Conservation (phyloP, 2,113 vertebrate genomes). For the Halcyon senegalensis region DNA sequence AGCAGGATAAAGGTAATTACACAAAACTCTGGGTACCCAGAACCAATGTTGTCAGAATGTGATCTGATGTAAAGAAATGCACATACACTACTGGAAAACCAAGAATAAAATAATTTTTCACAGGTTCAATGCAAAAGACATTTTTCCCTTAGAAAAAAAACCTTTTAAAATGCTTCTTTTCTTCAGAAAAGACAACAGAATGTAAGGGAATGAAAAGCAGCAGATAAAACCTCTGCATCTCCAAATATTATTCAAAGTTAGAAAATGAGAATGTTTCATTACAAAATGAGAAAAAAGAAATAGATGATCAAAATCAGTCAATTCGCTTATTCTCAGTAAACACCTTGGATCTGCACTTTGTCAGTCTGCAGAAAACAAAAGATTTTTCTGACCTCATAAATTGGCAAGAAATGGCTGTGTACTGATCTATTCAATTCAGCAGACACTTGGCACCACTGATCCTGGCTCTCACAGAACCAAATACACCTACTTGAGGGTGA, state of each 20-base stretch:
- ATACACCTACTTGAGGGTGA: background rate
- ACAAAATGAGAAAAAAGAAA: background rate
- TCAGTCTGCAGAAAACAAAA: background rate
- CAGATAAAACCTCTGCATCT: background rate
- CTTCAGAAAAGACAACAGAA: background rate
- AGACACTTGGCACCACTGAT: background rate
- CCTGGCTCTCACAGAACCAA: background rate
- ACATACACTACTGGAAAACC: background rate
- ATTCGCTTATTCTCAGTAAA: background rate
- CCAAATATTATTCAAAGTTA: background rate
- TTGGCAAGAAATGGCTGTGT: background rate
- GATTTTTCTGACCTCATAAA: conserved; percentile 17
- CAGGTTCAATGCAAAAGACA: background rate
- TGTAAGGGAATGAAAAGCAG: conserved; percentile 1
- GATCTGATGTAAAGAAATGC: background rate
- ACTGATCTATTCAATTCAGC: background rate
- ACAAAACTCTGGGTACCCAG: background rate
- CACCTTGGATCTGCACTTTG: background rate
- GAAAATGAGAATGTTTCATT: conserved; percentile 15
- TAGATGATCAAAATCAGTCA: background rate
- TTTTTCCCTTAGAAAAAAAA: background rate
- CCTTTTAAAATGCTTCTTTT: background rate
- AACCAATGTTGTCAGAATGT: background rate
- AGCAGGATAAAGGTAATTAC: background rate
- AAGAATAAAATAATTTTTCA: background rate